phyloP scores from a whole-genome alignment of 2,113 vertebrate genomes.

The Chionis minor region DNA sequence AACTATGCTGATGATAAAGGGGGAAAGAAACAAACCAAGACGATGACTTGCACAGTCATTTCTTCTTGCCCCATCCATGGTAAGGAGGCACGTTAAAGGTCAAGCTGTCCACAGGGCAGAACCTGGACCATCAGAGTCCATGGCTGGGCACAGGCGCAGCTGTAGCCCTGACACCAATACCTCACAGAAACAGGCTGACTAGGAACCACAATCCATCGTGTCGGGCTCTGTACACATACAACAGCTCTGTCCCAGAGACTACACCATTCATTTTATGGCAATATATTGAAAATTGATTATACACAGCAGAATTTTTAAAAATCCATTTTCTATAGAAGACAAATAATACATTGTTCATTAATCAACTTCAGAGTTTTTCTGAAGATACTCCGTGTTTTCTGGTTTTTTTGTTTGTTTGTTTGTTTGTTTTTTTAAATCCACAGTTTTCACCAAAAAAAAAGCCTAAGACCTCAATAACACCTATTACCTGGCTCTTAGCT shows the following conservation, averaged over 20 bases:
- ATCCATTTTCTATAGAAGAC: background rate
- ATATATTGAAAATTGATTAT: background rate
- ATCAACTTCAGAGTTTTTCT: background rate
- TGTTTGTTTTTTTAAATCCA: background rate
- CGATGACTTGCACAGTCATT: fast-evolving
- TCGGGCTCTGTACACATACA: background rate
- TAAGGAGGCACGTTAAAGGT: background rate
- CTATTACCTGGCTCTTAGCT: background rate
- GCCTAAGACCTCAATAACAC: background rate
- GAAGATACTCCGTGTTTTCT: background rate
- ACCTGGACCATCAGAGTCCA: background rate
- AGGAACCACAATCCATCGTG: background rate
- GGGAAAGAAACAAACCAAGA: background rate
- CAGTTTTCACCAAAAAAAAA: background rate
- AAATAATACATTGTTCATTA: background rate
- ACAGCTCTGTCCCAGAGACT: background rate
- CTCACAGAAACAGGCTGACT: background rate
- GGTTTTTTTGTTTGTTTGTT: background rate
- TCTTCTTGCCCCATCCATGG: background rate
- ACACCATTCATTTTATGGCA: fast-evolving
- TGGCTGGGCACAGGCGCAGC: too few species aligned
- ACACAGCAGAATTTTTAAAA: background rate
- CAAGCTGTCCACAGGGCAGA: background rate
- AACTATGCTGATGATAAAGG: background rate
- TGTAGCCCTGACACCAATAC: background rate